These are phyloP conservation scores for Pristionchus pacificus DNA, from an alignment of 1,140 invertebrate species.

Conservation along the genomic window DNA sequence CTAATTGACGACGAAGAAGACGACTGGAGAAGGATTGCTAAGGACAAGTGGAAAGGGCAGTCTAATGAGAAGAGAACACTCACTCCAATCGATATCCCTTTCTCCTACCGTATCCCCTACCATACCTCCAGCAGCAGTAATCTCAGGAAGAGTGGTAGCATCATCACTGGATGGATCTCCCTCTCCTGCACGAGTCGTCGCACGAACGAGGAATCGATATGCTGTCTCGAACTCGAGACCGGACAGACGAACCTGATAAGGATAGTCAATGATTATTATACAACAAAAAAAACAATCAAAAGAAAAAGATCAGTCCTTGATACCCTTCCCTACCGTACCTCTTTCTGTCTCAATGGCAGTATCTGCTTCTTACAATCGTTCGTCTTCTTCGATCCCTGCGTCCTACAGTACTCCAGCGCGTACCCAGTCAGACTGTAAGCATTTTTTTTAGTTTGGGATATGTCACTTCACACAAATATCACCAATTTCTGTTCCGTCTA, in stretches of 20 bases:
- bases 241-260: conserved; percentile 28
- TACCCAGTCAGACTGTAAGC: conserved; percentile 14
- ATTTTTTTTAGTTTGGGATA: too few relatives aligned
- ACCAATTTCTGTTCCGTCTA: too few relatives aligned
- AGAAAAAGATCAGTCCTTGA: too few relatives aligned
- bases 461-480: too few relatives aligned
- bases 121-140: conserved; percentile 40
- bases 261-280: too few relatives aligned
- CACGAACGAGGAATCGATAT: conserved; percentile 50
- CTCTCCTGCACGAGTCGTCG: conserved; percentile 44
- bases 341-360: background rate
- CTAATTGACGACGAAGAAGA: too few relatives aligned
- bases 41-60: conserved; percentile 13
- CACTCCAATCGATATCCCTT: too few relatives aligned
- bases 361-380: background rate
- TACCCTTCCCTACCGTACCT: too few relatives aligned
- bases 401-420: conserved; percentile 24
- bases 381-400: conserved; percentile 15
- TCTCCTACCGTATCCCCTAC: too few relatives aligned
- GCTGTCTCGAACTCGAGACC: conserved; percentile 45
- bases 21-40: conserved; percentile 11
- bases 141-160: conserved; percentile 47
- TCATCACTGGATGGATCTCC: conserved; percentile 53
- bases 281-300: too few relatives aligned
- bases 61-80: background rate